Evolutionary conservation across 2,113 vertebrate species (phyloP), one percentile per base, ranked within the genome.

Genomic region (Cottus gobio): DNA sequence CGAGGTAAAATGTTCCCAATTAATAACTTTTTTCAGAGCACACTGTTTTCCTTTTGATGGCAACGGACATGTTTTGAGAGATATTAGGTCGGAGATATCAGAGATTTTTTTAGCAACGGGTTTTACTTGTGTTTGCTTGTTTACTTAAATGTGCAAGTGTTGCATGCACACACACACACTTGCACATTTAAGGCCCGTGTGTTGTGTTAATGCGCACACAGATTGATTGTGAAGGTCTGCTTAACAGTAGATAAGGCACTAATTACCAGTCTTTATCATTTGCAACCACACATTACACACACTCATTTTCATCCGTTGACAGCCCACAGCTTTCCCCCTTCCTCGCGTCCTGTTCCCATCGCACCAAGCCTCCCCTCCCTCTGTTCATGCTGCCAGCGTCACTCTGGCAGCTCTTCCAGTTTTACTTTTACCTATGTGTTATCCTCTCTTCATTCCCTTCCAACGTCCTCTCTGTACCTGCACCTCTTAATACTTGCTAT

Each of bases 231-330:
- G 65, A 74, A 73, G 46, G 75, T 88, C 72, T 83, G 57, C 69
- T 65, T 84, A 80, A 83, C 66, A 62, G 69, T 39, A 81, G 79
- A 85, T 85, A 82, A 88, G 71, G 42, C 69, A 54, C 58, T 85
- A 79, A 89, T 89, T 80, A 83, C 52, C 48, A 64, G 63, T 83
- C 62, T 84, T 77, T 80, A 76, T 85, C 64, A 84, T 77, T 87
- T 63, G 50, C 64, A 85, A 57, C 56, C 48, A 67, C 66, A 39
- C 69, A 70, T 77, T 71, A 71, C 79, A 83, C 86, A 77, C 76
- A 82, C 76, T 64, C 31, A 48, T 79, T 79, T 74, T 62, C 46
- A 77, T 77, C 80, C 85, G 69, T 68, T 80, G 70, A 61, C 77
- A 84, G 36, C 72, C 65, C 11, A 28, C 75, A 71, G 82, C 80